Conservation (phyloP, 2,888 invertebrate genomes). For the Trichopria drosophilae region DNA sequence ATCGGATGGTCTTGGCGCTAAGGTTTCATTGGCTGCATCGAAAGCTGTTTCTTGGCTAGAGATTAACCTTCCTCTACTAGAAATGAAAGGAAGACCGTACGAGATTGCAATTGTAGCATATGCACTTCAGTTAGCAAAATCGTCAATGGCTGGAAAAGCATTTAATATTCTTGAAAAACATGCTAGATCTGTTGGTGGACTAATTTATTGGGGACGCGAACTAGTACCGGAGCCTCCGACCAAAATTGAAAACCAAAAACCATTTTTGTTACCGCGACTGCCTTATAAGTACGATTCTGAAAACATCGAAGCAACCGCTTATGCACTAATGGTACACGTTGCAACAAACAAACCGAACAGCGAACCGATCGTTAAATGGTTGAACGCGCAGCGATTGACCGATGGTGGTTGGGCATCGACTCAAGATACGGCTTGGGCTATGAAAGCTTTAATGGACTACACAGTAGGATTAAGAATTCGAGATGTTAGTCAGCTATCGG, state of each 20-base stretch:
- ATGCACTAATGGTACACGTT: slow-evolving; percentile 86
- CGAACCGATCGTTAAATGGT: slow-evolving; percentile 87
- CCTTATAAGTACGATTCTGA: slow-evolving; percentile 87
- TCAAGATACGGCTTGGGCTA: slow-evolving; percentile 85
- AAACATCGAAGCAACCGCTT: slow-evolving; percentile 91
- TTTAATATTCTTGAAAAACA: slow-evolving; percentile 72
- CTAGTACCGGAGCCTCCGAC: slow-evolving; percentile 78
- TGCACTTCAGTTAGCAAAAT: slow-evolving; percentile 80
- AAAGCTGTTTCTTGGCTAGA: slow-evolving; percentile 81
- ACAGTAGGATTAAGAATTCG: slow-evolving; percentile 82
- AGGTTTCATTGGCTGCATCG: slow-evolving; percentile 75
- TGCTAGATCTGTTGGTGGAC: slow-evolving; percentile 74
- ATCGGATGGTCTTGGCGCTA: slow-evolving; percentile 71
- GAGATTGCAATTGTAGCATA: slow-evolving; percentile 88
- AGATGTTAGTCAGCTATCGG: slow-evolving; percentile 77
- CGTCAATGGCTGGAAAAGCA: slow-evolving; percentile 83
- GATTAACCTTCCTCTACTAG: slow-evolving; percentile 75
- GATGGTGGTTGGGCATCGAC: slow-evolving; percentile 90
- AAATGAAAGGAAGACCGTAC: slow-evolving; percentile 74
- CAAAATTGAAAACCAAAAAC: slow-evolving; percentile 88
- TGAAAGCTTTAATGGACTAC: slow-evolving; percentile 88
- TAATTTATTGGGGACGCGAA: slow-evolving; percentile 84
- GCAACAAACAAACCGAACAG: slow-evolving; percentile 79
- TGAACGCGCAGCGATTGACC: slow-evolving; percentile 82
- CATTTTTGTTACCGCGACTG: slow-evolving; percentile 83